These are phyloP conservation scores for Stratiomys singularior DNA, from an alignment of 2,888 invertebrate species.

Conservation along the genomic window DNA sequence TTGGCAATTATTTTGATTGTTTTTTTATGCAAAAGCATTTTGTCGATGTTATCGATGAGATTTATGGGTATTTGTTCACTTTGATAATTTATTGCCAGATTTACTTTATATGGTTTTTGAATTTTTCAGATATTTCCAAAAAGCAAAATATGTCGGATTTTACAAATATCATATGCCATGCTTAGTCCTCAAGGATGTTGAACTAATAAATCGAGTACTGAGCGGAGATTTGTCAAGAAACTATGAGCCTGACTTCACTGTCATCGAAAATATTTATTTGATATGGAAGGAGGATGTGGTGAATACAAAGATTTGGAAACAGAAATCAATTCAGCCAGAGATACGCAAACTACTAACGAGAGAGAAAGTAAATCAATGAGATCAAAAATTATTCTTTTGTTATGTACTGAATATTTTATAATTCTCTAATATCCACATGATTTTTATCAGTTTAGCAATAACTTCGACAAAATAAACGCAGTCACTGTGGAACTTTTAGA, in stretches of 20 bases:
- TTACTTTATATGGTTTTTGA: no score
- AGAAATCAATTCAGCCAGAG: slow-evolving; percentile 41
- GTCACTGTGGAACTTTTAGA: slow-evolving; percentile 47
- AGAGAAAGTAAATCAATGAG: slow-evolving; percentile 16
- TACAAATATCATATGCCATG: slow-evolving; percentile 51
- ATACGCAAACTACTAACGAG: slow-evolving; percentile 44
- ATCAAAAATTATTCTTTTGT: background rate
- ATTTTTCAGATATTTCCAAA: slow-evolving; percentile 46
- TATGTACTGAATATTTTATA: background rate
- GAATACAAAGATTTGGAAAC: slow-evolving; percentile 33
- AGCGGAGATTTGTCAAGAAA: slow-evolving; percentile 46
- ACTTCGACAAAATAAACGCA: slow-evolving; percentile 32
- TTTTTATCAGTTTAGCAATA: slow-evolving; percentile 41
- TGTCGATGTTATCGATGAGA: slow-evolving; percentile 50
- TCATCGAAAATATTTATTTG: slow-evolving; percentile 47
- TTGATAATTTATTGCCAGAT: no score
- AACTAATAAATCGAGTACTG: slow-evolving; percentile 50
- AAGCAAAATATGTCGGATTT: slow-evolving; percentile 51
- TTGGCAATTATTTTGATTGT: slow-evolving; percentile 51
- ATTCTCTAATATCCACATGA: background rate
- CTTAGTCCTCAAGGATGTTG: slow-evolving; percentile 49
- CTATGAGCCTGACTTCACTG: slow-evolving; percentile 45
- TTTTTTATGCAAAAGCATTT: slow-evolving; percentile 52
- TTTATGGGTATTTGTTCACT: slow-evolving; percentile 50
- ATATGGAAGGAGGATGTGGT: slow-evolving; percentile 46